phyloP scores from a whole-genome alignment of 2,797 vertebrate genomes.

The Parambassis ranga region DNA sequence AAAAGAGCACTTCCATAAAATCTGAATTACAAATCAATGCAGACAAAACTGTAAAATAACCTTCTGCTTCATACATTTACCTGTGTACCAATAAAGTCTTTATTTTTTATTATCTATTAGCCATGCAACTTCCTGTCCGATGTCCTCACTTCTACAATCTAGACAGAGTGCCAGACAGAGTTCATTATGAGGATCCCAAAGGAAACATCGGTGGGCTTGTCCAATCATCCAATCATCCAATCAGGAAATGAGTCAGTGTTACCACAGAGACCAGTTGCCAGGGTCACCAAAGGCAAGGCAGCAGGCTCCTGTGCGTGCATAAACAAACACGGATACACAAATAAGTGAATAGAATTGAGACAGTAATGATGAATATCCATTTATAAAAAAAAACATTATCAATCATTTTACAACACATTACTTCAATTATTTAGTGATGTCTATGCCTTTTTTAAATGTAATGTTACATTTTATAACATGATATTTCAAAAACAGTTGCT shows the following conservation, averaged over 20 bases:
- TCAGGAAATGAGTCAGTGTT: slow-evolving; percentile 57
- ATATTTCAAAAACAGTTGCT: too few relatives aligned
- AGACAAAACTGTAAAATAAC: not conserved
- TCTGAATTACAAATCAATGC: too few relatives aligned
- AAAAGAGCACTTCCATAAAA: too few relatives aligned
- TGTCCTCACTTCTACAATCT: slow-evolving; percentile 2
- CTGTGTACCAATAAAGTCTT: not conserved
- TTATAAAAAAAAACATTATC: too few relatives aligned
- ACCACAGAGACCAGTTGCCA: slow-evolving; percentile 44
- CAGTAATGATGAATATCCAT: too few relatives aligned
- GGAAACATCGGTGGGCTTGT: slow-evolving; percentile 29
- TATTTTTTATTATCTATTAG: not conserved
- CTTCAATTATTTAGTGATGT: too few relatives aligned
- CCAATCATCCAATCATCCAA: slow-evolving; percentile 48
- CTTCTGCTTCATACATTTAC: too few relatives aligned
- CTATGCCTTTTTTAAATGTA: too few relatives aligned
- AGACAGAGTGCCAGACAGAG: slow-evolving; percentile 34
- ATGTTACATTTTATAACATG: too few relatives aligned
- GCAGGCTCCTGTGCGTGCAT: not conserved
- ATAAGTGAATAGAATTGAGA: too few relatives aligned
- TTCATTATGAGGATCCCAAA: slow-evolving; percentile 57
- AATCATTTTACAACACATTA: too few relatives aligned
- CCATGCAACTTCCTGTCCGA: slow-evolving; percentile 8
- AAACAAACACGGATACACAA: not conserved
- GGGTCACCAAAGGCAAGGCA: slow-evolving; percentile 17